Percentiles rank a stretch among this genome's conserved stretches.
phyloP scores from a whole-genome alignment of 2,797 vertebrate species.

The Thunnus albacares region DNA sequence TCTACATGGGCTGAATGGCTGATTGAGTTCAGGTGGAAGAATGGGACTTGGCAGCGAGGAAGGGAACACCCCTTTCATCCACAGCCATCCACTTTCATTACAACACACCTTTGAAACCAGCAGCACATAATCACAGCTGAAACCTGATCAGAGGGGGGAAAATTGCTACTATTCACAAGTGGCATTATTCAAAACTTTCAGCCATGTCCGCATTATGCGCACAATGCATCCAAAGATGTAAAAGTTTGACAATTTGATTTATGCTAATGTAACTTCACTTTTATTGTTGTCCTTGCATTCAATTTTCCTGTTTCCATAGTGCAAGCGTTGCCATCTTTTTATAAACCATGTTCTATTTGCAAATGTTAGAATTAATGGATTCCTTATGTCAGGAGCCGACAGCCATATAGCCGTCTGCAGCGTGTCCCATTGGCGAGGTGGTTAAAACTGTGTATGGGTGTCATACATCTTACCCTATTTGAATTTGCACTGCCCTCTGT shows the following conservation, averaged over 20 bases:
- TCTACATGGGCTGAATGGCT: constrained; percentile 75
- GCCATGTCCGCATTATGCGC: constrained; percentile 23
- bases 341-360: constrained; percentile 57
- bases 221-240: constrained; percentile 65
- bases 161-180: constrained; percentile 56
- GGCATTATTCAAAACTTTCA: constrained; percentile 62
- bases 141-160: constrained; percentile 63
- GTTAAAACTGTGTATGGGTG: constrained; percentile 62
- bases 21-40: constrained; percentile 75
- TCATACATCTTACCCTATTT: constrained; percentile 79
- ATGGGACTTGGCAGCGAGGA: constrained; percentile 69
- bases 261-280: constrained; percentile 69
- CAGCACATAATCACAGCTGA: constrained; percentile 66
- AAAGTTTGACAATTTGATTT: constrained; percentile 74
- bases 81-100: constrained; percentile 75
- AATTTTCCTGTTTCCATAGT: constrained; percentile 52
- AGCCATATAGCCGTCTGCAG: constrained; percentile 37
- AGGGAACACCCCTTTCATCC: constrained; percentile 77
- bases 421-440: constrained; percentile 54
- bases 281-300: constrained; percentile 62
- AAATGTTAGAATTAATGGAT: constrained; percentile 71
- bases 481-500: constrained; percentile 81
- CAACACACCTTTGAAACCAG: constrained; percentile 77
- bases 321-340: constrained; percentile 48
- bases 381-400: constrained; percentile 52